Conservation (phyloP, 2,888 invertebrate species). For the Ctena decussata region DNA sequence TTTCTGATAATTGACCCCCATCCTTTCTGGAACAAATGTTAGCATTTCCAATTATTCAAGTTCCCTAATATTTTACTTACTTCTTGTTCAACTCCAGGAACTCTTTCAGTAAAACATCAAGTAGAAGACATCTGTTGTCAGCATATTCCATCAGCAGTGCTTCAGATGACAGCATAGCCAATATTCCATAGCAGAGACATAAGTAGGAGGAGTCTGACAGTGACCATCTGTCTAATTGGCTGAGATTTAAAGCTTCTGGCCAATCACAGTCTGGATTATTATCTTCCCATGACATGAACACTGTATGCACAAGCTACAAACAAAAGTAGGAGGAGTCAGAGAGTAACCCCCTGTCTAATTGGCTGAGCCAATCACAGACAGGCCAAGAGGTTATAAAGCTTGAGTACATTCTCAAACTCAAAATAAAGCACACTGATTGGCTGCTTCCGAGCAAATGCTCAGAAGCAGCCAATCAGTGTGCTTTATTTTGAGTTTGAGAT, state of each 20-base stretch:
- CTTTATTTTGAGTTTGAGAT: no score
- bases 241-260: conserved; percentile 40
- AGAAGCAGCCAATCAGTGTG: no score
- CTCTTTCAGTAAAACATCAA: conserved; percentile 60
- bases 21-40: no score
- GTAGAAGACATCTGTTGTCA: conserved; percentile 50
- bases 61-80: conserved; percentile 10
- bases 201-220: conserved; percentile 67
- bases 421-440: no score
- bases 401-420: no score
- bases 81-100: conserved; percentile 57
- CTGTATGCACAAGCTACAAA: conserved; percentile 26
- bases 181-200: conserved; percentile 70
- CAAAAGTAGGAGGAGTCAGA: conserved; percentile 68
- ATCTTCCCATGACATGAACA: no score
- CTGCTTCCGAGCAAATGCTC: no score
- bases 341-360: conserved; percentile 37
- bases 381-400: no score
- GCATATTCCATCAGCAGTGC: conserved; percentile 40
- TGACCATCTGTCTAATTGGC: conserved; percentile 19
- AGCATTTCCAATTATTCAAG: no score
- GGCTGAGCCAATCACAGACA: conserved; percentile 29
- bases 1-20: no score
- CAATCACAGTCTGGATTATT: no score
- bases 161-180: conserved; percentile 68